Base-by-base conservation (phyloP, 2,888 invertebrate species). In the Orthonevra nobilis region DNA sequence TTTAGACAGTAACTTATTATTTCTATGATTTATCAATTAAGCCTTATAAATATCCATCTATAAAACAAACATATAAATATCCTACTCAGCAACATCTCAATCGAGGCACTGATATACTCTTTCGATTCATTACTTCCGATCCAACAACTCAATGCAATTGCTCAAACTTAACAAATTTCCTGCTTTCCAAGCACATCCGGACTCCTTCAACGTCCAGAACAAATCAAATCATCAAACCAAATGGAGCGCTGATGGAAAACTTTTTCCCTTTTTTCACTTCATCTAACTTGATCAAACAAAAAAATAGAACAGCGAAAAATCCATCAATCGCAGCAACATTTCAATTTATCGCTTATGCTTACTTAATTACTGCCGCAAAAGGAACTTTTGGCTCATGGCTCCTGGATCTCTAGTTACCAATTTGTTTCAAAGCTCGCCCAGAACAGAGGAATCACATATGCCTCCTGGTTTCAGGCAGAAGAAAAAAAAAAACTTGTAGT, bases 271-370 rank as follows among this genome's bases (percentile, higher is more conserved):
- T 28, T 15, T 10, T 10, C 12, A 6, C 10, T 10, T 3, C 0
- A 26, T 38, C 38, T 30, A 30, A 40, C 23, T 48, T 42, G 48
- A 36, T 32, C 19, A 19, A 52, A 32, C 40, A 23, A 42, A 1
- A 40, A 52, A 9, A 34, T 7, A 34, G 3, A n/a, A 36, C 38
- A 28, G 42, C 2, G 36, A 20, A 46, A 30, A 46, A 26, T 15
- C 32, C 14, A 42, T 66, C 54, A 46, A 61, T 61, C 63, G 28
- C 9, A 36, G 38, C 12, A 77, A 60, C 60, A 70, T 64, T 77
- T 70, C 70, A 77, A 72, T 79, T 46, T 66, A 79, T 72, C 48
- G 61, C 44, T 61, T 66, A 54, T 54, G 30, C 66, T 42, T 54
- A 72, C 72, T 79, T 66, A 72, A 72, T 79, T 66, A 72, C 54